Evolutionary conservation across 2,113 vertebrate genomes (phyloP), one percentile per base, ranked within the genome.

Genomic region (Malurus melanocephalus): DNA sequence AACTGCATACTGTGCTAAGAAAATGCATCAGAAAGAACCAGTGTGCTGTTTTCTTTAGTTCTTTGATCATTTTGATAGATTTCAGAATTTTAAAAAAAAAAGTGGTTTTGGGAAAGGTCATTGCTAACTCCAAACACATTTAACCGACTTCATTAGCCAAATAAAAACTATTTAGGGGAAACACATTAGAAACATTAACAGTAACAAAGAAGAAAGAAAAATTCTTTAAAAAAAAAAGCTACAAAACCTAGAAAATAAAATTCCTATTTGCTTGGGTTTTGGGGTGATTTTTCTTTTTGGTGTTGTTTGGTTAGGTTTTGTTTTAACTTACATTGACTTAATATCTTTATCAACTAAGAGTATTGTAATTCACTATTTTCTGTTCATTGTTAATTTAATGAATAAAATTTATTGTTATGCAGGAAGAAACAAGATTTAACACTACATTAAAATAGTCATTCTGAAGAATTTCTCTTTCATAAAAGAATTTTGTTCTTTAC

Each of bases 41-140:
- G 45, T 32, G 12, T 56, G 27, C 38, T 86, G 26, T 56, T 92
- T 62, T 11, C 21, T 92, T 55, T 22, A 84, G 49, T 19, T 74
- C 80, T 94, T 94, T 94, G 85, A 92, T 94, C 17, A 56, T 89
- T 83, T 71, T 12, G 42, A 74, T 56, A 87, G 68, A 84, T 56
- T 80, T 87, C 78, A 85, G 57, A 80, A 89, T 88, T 66, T 6
- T n/a, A n/a, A 33, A 49, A 86, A 92, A 53, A 77, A 68, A 80
- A 91, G 7, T 0, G 4, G n/a, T n/a, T 10, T 88, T 83, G 40
- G n/a, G 80, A 92, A 86, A 93, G 82, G 43, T 60, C 21, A 84
- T 86, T 81, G 77, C 20, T 62, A 80, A 78, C 30, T 75, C 77
- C 51, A 87, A 92, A 68, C 11, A 65, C 24, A 75, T 71, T 81